A percentile compares a stretch with the other conserved stretches of the same genome.
Conservation (phyloP, 2,888 invertebrate genomes). For the Cinara cedri region DNA sequence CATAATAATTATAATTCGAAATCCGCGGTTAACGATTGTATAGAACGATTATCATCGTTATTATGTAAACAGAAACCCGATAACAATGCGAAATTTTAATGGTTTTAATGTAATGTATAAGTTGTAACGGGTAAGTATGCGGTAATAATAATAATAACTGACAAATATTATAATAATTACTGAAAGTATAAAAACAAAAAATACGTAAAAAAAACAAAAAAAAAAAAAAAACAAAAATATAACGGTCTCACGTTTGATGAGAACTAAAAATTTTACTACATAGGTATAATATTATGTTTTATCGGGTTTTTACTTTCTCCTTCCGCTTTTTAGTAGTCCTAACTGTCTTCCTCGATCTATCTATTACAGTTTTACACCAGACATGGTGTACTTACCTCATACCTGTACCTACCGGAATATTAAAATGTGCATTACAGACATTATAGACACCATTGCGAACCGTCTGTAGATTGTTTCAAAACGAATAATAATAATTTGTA, state of each 20-base stretch:
- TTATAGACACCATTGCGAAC: too few relatives aligned
- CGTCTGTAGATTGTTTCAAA: conserved; percentile 1
- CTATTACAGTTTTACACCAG: too few relatives aligned
- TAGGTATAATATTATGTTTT: not conserved
- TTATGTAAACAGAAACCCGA: too few relatives aligned
- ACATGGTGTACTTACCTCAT: too few relatives aligned
- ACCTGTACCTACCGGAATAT: not conserved
- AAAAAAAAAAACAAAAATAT: too few relatives aligned
- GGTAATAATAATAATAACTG: not conserved
- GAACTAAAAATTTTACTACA: not conserved
- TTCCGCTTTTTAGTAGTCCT: not conserved
- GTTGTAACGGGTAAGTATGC: not conserved
- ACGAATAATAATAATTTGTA: too few relatives aligned
- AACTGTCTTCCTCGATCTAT: not conserved
- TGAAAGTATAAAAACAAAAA: not conserved
- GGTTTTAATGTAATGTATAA: too few relatives aligned
- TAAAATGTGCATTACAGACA: not conserved
- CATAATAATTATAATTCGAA: too few relatives aligned
- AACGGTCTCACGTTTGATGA: conserved; percentile 23
- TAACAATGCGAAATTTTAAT: too few relatives aligned
- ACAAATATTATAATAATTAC: not conserved
- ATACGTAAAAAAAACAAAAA: too few relatives aligned
- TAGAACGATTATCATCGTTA: not conserved
- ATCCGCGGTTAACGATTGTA: too few relatives aligned
- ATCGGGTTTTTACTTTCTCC: conserved; percentile 30